A percentile compares a stretch with the other conserved stretches of the same genome.
These are phyloP conservation scores for Siderastrea radians DNA, from an alignment of 92 coral and sea anemone species.

Conservation along the genomic window DNA sequence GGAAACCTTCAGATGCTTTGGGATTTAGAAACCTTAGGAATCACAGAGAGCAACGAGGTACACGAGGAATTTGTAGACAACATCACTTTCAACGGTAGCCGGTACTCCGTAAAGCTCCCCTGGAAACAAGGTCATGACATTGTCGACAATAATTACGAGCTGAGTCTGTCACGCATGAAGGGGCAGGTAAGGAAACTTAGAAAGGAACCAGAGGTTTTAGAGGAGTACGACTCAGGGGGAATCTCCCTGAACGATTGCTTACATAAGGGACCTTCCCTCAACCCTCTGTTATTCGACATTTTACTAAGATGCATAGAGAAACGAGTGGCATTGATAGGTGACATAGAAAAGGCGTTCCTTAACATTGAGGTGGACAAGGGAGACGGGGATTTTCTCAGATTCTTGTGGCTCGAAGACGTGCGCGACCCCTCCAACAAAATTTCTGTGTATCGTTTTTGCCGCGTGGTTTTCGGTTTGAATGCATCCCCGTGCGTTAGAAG, in stretches of 20 bases:
- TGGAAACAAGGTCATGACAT: slow-evolving; percentile 50
- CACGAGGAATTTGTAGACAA: slow-evolving; percentile 55
- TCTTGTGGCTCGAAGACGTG: slow-evolving; percentile 24
- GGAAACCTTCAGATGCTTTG: slow-evolving; percentile 43
- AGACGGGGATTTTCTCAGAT: slow-evolving; percentile 63
- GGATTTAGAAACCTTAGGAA: slow-evolving; percentile 73
- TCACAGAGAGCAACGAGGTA: slow-evolving; percentile 44
- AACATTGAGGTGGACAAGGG: slow-evolving; percentile 41
- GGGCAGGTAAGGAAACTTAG: slow-evolving; percentile 48
- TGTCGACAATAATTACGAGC: slow-evolving; percentile 26
- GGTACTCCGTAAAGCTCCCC: slow-evolving; percentile 59
- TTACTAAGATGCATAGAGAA: slow-evolving; percentile 40
- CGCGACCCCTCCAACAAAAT: too few relatives aligned
- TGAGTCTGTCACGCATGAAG: slow-evolving; percentile 55
- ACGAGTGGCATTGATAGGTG: slow-evolving; percentile 41
- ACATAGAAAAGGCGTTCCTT: slow-evolving; percentile 66
- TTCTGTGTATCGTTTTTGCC: too few relatives aligned
- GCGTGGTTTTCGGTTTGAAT: too few relatives aligned
- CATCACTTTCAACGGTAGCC: slow-evolving; percentile 30
- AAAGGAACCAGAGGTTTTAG: slow-evolving; percentile 43
- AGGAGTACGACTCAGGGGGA: slow-evolving; percentile 51
- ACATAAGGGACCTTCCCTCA: slow-evolving; percentile 65
- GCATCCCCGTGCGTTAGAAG: slow-evolving; percentile 4
- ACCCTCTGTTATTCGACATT: slow-evolving; percentile 56
- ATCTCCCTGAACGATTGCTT: slow-evolving; percentile 66